Percentiles rank a stretch among this genome's conserved stretches.
Conservation (phyloP, 2,113 vertebrate genomes). For the Eclectus roratus region DNA sequence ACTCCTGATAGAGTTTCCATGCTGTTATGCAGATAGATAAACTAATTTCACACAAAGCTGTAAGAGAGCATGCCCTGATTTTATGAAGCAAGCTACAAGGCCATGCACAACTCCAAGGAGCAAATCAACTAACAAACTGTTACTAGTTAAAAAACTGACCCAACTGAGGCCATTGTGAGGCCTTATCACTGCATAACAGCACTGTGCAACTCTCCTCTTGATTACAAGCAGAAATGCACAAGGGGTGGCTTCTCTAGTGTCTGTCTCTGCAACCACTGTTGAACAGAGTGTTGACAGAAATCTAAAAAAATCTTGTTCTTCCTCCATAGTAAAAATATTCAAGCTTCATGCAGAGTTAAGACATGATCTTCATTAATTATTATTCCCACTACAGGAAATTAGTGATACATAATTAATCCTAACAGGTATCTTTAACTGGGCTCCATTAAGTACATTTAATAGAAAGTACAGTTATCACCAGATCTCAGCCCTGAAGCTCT, state of each 20-base stretch:
- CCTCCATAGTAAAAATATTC: not conserved
- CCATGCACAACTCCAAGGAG: not conserved
- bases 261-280: not conserved
- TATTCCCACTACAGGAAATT: conserved; percentile 12
- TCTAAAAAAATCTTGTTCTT: not conserved
- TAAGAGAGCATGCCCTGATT: not conserved
- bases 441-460: not conserved
- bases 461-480: not conserved
- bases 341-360: not conserved
- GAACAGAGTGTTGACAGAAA: not conserved
- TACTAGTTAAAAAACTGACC: not conserved
- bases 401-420: conserved; percentile 24
- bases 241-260: not conserved
- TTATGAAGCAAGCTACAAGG: not conserved
- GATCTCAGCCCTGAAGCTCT: not conserved
- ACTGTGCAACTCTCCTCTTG: not conserved
- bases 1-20: not conserved
- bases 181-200: not conserved
- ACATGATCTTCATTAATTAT: not conserved
- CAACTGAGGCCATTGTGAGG: not conserved
- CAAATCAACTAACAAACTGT: not conserved
- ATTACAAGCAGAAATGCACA: not conserved
- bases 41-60: not conserved
- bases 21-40: not conserved
- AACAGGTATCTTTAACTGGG: not conserved